These are phyloP conservation scores for Tachuris rubrigastra DNA, from an alignment of 2,113 vertebrate species.

Conservation along the genomic window DNA sequence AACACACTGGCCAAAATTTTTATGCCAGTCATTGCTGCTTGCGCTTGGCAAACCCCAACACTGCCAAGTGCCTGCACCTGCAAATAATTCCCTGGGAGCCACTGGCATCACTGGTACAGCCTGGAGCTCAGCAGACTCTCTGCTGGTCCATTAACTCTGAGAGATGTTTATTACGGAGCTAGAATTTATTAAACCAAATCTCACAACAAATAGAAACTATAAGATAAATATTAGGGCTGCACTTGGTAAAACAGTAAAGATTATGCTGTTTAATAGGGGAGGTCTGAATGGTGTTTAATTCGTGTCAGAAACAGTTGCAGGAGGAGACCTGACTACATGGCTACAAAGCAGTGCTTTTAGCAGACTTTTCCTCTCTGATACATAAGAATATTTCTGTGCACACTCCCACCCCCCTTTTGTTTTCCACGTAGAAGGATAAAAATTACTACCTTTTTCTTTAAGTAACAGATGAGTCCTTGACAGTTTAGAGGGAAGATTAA, in stretches of 20 bases:
- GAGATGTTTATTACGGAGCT: conserved; percentile 18
- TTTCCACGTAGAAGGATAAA: background rate
- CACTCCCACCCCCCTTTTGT: background rate
- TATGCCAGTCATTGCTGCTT: background rate
- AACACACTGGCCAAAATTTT: background rate
- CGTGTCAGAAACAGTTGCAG: background rate
- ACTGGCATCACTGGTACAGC: background rate
- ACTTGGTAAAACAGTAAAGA: background rate
- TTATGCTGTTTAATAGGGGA: background rate
- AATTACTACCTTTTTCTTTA: background rate
- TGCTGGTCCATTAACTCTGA: conserved; percentile 14
- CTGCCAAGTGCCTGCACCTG: conserved; percentile 44
- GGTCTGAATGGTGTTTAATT: background rate
- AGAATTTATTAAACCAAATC: background rate
- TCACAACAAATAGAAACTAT: background rate
- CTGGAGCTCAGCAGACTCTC: conserved; percentile 15
- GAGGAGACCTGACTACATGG: background rate
- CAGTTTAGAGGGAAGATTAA: background rate
- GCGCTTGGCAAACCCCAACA: background rate
- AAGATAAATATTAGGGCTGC: conserved; percentile 7
- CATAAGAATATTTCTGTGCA: background rate
- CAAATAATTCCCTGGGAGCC: background rate
- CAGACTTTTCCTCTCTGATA: background rate
- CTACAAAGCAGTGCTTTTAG: background rate
- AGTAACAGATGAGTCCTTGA: background rate